Evolutionary conservation across 2,797 vertebrate genomes (phyloP), one percentile per base, ranked within the genome.

Genomic region (Ambastaia sidthimunki): DNA sequence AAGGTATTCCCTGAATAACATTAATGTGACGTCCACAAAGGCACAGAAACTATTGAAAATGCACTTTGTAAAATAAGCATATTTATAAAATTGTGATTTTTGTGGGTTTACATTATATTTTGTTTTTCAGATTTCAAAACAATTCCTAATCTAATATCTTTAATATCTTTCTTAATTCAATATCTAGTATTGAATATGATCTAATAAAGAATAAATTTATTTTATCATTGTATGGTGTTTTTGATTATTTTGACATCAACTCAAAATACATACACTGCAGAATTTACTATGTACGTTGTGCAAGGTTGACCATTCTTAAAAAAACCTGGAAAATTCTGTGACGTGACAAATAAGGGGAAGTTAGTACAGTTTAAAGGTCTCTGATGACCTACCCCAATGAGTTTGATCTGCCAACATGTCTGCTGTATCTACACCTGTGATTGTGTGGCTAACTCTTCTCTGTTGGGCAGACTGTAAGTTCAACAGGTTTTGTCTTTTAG

Each of bases 401-500:
- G 25, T 72, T 78, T 78, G n/a, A 67, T 2, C 21, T 15, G 68
- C 71, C n/a, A 79, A 21, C 74, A 85, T 85, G 84, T 79, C 71
- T 23, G 7, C 68, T n/a, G 23, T 76, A 34, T 60, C 57, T 44
- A 52, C 44, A 59, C 37, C 18, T 55, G 77, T 82, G 25, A 54
- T 83, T 13, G 23, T 79, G 74, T 81, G 68, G 13, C 5, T 63
- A 10, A 41, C 62, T 5, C 44, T 87, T 18, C 62, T 84, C 16
- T 74, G 21, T 28, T 55, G 50, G 31, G 71, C 25, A 28, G 16
- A 83, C 28, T 73, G 86, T 87, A 78, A 81, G 86, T 87, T 71
- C 12, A n/a, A 3, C 19, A 34, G 21, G 18, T 23, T 68, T 48
- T 44, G 23, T 19, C 47, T 66, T 16, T 13, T 21, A 28, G 19